Conservation (phyloP, 1,140 invertebrate species). For the Scaptomyza graminum region DNA sequence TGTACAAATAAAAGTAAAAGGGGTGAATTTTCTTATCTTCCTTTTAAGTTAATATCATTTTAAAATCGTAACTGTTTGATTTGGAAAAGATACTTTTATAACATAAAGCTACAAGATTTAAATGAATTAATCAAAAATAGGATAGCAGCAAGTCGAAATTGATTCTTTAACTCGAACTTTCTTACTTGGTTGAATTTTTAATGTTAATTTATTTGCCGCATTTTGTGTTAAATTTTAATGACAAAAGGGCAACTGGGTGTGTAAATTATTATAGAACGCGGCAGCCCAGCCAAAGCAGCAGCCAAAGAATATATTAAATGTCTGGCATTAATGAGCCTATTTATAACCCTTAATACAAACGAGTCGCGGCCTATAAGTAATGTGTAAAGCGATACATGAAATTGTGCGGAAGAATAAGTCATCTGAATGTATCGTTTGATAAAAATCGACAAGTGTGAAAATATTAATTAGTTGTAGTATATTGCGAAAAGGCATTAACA, state of each 20-base stretch:
- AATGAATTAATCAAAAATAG: background rate
- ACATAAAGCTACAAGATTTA: too few species aligned
- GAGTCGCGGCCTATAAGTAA: conserved; percentile 26
- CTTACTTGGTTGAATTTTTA: conserved; percentile 18
- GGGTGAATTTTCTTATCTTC: too few species aligned
- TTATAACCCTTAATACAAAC: conserved; percentile 45
- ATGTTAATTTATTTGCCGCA: conserved; percentile 49
- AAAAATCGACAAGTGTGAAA: background rate
- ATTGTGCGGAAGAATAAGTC: background rate
- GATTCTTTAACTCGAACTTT: background rate
- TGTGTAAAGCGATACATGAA: background rate
- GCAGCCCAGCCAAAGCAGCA: conserved; percentile 8
- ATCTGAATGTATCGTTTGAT: background rate
- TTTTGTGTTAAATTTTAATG: conserved; percentile 53
- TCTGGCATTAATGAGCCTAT: conserved; percentile 51
- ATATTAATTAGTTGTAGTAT: too few species aligned
- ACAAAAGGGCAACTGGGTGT: conserved; percentile 36
- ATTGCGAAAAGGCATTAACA: too few species aligned
- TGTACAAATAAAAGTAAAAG: background rate
- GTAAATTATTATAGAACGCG: conserved; percentile 28
- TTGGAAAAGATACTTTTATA: too few species aligned
- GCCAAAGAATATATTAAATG: conserved; percentile 33
- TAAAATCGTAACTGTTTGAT: too few species aligned
- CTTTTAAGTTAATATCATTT: too few species aligned
- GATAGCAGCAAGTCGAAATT: background rate